phyloP scores from a whole-genome alignment of 1,140 invertebrate genomes.

The Leptinotarsa texana region DNA sequence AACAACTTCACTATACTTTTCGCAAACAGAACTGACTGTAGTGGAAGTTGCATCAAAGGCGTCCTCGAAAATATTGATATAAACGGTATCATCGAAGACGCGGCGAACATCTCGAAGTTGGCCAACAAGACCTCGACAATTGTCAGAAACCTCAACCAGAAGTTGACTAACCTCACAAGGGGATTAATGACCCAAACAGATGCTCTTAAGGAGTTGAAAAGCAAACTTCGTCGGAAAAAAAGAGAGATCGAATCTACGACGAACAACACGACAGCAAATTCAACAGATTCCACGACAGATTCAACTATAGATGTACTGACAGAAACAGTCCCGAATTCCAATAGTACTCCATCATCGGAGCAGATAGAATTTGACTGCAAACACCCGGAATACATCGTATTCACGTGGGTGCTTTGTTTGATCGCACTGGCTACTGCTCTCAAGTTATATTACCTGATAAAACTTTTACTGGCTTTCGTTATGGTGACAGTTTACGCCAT shows the following conservation, averaged over 20 bases:
- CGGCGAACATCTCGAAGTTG: constrained; percentile 30
- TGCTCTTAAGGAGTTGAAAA: background rate
- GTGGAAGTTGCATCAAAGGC: constrained; percentile 28
- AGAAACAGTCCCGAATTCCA: no score
- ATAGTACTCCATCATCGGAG: background rate
- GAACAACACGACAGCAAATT: background rate
- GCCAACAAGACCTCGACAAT: constrained; percentile 24
- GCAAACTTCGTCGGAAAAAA: background rate
- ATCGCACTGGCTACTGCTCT: constrained; percentile 89
- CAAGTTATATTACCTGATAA: constrained; percentile 89
- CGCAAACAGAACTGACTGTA: constrained; percentile 26
- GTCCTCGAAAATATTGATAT: constrained; percentile 24
- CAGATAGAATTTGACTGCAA: constrained; percentile 18
- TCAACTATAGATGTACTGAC: no score
- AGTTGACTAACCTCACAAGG: constrained; percentile 10
- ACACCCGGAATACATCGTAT: constrained; percentile 86
- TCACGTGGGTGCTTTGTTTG: constrained; percentile 91
- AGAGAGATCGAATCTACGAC: background rate
- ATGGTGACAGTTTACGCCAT: constrained; percentile 75
- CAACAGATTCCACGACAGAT: background rate
- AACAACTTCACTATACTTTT: constrained; percentile 55
- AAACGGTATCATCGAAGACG: constrained; percentile 28
- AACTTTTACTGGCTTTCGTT: constrained; percentile 76
- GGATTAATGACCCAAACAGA: background rate
- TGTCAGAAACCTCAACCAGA: constrained; percentile 18